These are phyloP conservation scores for Ischnus inquisitorius DNA, from an alignment of 2,888 invertebrate genomes.

Conservation along the genomic window DNA sequence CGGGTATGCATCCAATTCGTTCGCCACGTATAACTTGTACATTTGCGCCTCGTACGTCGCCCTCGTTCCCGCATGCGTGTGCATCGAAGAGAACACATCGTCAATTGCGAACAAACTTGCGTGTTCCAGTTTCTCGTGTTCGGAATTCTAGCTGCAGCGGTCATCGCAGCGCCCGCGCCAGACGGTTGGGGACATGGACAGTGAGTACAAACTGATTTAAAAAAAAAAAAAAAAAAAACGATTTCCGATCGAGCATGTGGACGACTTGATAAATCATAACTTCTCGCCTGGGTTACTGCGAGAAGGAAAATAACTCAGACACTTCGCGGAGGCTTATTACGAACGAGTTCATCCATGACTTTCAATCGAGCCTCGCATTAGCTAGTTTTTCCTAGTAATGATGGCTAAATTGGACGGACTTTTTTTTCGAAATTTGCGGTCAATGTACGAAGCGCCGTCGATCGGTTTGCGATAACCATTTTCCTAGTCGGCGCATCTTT, in stretches of 20 bases:
- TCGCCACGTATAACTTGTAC: slow-evolving; percentile 22
- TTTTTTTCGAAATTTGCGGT: neutral
- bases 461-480: neutral
- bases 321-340: neutral
- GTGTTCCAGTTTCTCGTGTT: slow-evolving; percentile 81
- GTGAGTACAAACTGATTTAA: slow-evolving; percentile 73
- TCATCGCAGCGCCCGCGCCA: slow-evolving; percentile 79
- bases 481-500: neutral
- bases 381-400: neutral
- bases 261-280: neutral
- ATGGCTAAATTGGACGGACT: neutral
- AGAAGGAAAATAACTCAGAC: neutral
- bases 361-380: neutral
- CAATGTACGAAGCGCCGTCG: neutral
- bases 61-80: neutral
- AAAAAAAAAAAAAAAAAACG: slow-evolving; percentile 1
- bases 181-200: slow-evolving; percentile 76
- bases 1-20: slow-evolving; percentile 25
- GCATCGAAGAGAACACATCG: slow-evolving; percentile 15
- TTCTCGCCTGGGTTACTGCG: neutral
- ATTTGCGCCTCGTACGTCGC: slow-evolving; percentile 58
- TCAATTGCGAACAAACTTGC: slow-evolving; percentile 19
- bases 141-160: slow-evolving; percentile 78
- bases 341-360: neutral
- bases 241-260: neutral